Evolutionary conservation across 1,140 invertebrate species (phyloP).

Genomic region (Brachionus koreanus): DNA sequence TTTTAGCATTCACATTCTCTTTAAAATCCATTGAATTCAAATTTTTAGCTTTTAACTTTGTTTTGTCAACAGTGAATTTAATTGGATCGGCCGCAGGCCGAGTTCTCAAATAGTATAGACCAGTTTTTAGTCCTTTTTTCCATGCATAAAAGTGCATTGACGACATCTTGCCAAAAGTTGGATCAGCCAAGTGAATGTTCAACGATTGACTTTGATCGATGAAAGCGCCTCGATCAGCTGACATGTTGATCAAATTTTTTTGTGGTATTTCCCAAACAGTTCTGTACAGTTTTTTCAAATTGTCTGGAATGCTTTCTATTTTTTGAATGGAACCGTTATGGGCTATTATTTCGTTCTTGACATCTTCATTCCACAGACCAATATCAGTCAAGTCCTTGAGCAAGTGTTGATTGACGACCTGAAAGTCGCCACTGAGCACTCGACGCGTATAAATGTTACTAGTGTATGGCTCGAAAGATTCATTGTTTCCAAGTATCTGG

Average conservation of each 20-base stretch:
- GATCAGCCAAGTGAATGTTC: constrained; percentile 90
- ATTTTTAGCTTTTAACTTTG: constrained; percentile 3
- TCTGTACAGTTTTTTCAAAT: constrained; percentile 87
- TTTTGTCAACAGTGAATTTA: constrained; percentile 95
- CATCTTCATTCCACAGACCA: constrained; percentile 88
- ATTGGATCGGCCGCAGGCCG: constrained; percentile 93
- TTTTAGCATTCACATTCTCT: constrained; percentile 45
- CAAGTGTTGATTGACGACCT: constrained; percentile 92
- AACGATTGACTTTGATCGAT: constrained; percentile 98
- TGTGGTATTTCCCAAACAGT: constrained; percentile 99
- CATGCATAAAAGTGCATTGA: constrained; percentile 98
- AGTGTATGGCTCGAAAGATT: constrained; percentile 96
- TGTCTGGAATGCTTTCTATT: constrained; percentile 78
- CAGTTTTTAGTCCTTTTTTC: constrained; percentile 92
- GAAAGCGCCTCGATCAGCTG: constrained; percentile 91
- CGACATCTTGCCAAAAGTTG: constrained; percentile 84
- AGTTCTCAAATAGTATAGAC: constrained; percentile 96
- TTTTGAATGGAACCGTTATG: constrained; percentile 85
- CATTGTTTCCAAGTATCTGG: constrained; percentile 97
- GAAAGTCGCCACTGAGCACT: constrained; percentile 83
- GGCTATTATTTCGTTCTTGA: constrained; percentile 92
- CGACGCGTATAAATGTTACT: constrained; percentile 91
- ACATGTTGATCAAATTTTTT: constrained; percentile 90
- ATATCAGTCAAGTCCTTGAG: constrained; percentile 83
- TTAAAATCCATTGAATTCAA: constrained; percentile 40